A percentile compares a stretch with the other conserved stretches of the same genome.
Conservation (phyloP, 2,888 invertebrate genomes). For the Hyalella azteca region DNA sequence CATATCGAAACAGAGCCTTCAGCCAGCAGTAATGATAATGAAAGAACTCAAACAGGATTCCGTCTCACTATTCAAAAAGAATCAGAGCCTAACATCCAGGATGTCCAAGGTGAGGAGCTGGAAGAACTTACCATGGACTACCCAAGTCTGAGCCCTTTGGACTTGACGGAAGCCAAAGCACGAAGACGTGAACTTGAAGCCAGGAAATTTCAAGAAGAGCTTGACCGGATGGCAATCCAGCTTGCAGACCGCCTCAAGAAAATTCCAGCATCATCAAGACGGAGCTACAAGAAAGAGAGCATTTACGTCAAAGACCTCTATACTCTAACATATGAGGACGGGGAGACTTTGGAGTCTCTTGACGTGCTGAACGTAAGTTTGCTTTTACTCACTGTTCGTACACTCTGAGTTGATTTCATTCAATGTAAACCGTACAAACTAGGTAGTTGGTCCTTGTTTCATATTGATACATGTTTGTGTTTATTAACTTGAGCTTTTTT, state of each 20-base stretch:
- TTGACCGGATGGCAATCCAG: slow-evolving; percentile 2
- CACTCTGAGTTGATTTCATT: no score
- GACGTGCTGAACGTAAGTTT: slow-evolving; percentile 27
- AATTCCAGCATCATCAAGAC: slow-evolving; percentile 62
- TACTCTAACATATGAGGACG: slow-evolving; percentile 83
- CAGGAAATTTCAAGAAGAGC: background rate
- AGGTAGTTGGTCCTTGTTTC: no score
- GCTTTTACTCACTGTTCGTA: no score
- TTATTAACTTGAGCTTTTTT: no score
- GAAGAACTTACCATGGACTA: slow-evolving; percentile 36
- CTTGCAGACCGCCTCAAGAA: slow-evolving; percentile 28
- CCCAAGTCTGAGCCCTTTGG: slow-evolving; percentile 37
- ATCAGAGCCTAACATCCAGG: background rate
- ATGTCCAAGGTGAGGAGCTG: background rate
- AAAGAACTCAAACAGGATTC: background rate
- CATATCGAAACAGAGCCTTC: background rate
- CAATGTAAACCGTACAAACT: no score
- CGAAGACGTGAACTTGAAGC: slow-evolving; percentile 16
- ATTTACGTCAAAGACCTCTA: slow-evolving; percentile 82
- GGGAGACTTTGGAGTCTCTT: slow-evolving; percentile 72
- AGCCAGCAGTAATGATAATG: background rate
- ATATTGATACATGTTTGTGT: no score
- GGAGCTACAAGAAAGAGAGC: slow-evolving; percentile 87
- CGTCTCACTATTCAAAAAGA: background rate
- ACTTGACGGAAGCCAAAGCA: background rate